Evolutionary conservation across 2,113 vertebrate genomes (phyloP).

Genomic region (Lontra canadensis): DNA sequence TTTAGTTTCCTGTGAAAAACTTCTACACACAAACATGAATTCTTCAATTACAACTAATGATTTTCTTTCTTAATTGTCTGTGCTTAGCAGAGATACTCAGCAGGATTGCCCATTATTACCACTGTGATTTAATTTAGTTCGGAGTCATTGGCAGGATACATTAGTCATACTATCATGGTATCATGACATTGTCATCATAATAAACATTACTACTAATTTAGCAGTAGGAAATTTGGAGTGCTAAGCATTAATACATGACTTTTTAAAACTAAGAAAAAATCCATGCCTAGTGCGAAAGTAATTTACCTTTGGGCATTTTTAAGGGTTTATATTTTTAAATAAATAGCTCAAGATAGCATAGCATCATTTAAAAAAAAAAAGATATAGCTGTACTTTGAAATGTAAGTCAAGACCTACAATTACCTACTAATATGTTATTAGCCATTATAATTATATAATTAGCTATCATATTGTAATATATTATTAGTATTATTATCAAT

Average conservation of each 20-base stretch:
- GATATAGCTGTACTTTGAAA: background rate
- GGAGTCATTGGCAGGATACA: background rate
- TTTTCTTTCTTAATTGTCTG: constrained; percentile 51
- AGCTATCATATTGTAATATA: background rate
- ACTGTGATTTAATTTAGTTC: constrained; percentile 45
- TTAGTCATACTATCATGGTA: background rate
- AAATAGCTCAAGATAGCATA: background rate
- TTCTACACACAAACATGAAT: background rate
- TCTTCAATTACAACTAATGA: constrained; percentile 44
- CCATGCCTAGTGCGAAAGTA: background rate
- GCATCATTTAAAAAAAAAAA: background rate
- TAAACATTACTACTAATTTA: background rate
- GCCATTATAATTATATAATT: background rate
- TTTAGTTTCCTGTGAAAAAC: constrained; percentile 34
- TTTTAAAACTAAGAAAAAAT: background rate
- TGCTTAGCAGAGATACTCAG: constrained; percentile 53
- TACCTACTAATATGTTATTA: background rate
- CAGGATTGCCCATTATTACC: constrained; percentile 19
- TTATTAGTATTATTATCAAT: background rate
- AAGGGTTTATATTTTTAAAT: background rate
- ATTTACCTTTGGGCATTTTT: background rate
- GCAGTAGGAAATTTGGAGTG: background rate
- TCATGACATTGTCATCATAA: background rate
- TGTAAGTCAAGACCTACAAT: background rate
- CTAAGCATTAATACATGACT: background rate